phyloP scores from a whole-genome alignment of 2,113 vertebrate genomes.

The Rhabdomys dilectus region DNA sequence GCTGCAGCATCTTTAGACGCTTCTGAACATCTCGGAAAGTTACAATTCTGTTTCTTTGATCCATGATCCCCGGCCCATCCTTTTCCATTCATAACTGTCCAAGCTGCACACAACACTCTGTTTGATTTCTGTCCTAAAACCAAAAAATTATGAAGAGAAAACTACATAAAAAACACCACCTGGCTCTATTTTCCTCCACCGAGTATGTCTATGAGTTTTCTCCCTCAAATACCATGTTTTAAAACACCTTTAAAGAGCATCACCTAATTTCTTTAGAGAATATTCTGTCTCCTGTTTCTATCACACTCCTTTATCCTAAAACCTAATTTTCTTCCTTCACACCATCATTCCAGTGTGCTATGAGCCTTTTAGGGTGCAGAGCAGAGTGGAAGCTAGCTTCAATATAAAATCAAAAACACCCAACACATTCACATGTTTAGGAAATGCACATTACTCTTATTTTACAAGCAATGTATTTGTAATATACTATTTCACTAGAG shows the following conservation, averaged over 20 bases:
- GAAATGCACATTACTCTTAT: background rate
- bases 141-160: slow-evolving; percentile 14
- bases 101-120: background rate
- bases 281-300: background rate
- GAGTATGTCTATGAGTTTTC: background rate
- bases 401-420: background rate
- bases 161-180: background rate
- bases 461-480: background rate
- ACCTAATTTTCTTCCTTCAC: background rate
- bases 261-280: background rate
- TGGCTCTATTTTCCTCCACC: background rate
- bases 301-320: slow-evolving; percentile 14
- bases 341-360: background rate
- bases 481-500: background rate
- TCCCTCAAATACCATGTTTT: background rate
- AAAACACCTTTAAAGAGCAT: background rate
- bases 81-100: background rate
- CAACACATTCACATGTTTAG: background rate
- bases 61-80: background rate
- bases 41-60: background rate
- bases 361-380: background rate
- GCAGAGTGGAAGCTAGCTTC: background rate
- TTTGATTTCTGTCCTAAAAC: slow-evolving; percentile 3
- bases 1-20: background rate
- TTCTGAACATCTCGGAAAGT: background rate